Evolutionary conservation across 2,888 invertebrate genomes (phyloP).

Genomic region (Leptura quadrifasciata): DNA sequence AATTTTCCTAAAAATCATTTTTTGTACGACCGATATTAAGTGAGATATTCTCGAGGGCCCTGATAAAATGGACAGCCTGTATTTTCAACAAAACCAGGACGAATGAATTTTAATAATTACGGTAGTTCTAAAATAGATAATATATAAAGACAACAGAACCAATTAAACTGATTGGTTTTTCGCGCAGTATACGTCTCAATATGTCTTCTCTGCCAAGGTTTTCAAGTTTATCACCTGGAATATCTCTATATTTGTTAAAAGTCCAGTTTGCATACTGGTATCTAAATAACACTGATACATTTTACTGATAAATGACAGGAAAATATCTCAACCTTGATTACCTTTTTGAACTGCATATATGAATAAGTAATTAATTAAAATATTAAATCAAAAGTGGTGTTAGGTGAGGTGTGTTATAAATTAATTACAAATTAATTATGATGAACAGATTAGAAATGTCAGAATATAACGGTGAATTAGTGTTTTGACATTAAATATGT

Average conservation of each 20-base stretch:
- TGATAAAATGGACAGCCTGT: too few relatives aligned
- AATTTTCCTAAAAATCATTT: too few relatives aligned
- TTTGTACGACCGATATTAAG: too few relatives aligned
- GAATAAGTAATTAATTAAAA: slow-evolving; percentile 40
- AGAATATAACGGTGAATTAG: slow-evolving; percentile 30
- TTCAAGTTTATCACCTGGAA: slow-evolving; percentile 1
- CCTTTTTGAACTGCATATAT: slow-evolving; percentile 27
- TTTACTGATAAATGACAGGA: neutral
- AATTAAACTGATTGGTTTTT: too few relatives aligned
- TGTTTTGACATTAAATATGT: slow-evolving; percentile 40
- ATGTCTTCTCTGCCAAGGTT: too few relatives aligned
- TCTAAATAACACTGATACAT: slow-evolving; percentile 6
- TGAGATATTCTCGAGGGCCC: too few relatives aligned
- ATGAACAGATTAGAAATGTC: slow-evolving; percentile 37
- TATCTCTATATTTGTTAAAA: neutral
- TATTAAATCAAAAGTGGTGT: slow-evolving; percentile 33
- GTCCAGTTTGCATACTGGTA: slow-evolving; percentile 5
- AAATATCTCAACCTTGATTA: slow-evolving; percentile 24
- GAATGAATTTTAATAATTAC: too few relatives aligned
- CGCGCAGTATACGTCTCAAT: too few relatives aligned
- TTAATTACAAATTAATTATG: slow-evolving; percentile 39
- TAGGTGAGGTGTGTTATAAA: slow-evolving; percentile 33
- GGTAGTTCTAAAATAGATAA: too few relatives aligned
- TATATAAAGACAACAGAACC: too few relatives aligned
- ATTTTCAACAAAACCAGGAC: too few relatives aligned